These are phyloP conservation scores for Caenorhabditis afra DNA, from an alignment of 2,888 invertebrate species.

Conservation along the genomic window DNA sequence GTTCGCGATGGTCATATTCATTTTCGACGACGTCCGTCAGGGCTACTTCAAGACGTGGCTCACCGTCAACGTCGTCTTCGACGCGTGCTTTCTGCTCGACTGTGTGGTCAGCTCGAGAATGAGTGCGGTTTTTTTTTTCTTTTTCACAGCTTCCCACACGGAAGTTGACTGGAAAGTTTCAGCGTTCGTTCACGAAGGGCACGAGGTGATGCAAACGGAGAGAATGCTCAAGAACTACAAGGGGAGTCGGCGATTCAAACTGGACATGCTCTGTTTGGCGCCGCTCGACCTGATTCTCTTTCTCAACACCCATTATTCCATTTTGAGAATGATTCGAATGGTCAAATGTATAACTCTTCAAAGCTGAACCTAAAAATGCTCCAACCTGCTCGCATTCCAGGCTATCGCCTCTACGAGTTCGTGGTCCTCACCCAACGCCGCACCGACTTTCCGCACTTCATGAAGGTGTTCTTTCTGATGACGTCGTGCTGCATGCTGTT, in stretches of 20 bases:
- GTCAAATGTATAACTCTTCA: conserved; percentile 46
- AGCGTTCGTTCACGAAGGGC: conserved; percentile 66
- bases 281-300: conserved; percentile 71
- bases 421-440: conserved; percentile 52
- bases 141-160: not conserved
- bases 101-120: conserved; percentile 70
- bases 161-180: not conserved
- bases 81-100: conserved; percentile 69
- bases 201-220: conserved; percentile 50
- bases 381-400: too few species aligned
- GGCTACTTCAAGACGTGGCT: conserved; percentile 67
- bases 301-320: conserved; percentile 39
- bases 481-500: conserved; percentile 66
- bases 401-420: conserved; percentile 66
- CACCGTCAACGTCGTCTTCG: conserved; percentile 68
- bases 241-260: conserved; percentile 46
- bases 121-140: conserved; percentile 51
- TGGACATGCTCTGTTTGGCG: conserved; percentile 67
- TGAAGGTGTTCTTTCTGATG: conserved; percentile 70
- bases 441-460: conserved; percentile 70
- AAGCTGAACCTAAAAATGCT: too few species aligned
- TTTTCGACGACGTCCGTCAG: conserved; percentile 74
- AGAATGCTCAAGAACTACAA: conserved; percentile 54
- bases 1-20: conserved; percentile 76
- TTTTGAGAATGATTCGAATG: conserved; percentile 48